phyloP scores from a whole-genome alignment of 2,113 vertebrate genomes.

The Archocentrus centrarchus region DNA sequence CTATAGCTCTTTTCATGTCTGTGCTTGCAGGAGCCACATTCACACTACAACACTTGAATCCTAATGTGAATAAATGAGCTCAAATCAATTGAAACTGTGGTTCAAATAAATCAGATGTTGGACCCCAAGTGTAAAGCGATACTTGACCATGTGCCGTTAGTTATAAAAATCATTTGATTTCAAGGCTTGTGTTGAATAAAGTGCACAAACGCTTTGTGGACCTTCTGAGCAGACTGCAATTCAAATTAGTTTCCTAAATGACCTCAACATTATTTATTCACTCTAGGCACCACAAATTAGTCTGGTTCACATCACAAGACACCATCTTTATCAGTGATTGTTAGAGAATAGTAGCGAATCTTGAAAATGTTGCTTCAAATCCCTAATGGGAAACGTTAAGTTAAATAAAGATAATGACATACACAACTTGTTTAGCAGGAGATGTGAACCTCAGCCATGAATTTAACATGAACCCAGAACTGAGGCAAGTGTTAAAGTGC shows the following conservation, averaged over 20 bases:
- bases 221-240: constrained; percentile 40
- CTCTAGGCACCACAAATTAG: constrained; percentile 11
- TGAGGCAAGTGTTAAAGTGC: not conserved
- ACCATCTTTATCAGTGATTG: constrained; percentile 15
- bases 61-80: constrained; percentile 73
- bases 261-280: constrained; percentile 20
- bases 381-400: not conserved
- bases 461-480: constrained; percentile 9
- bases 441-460: constrained; percentile 22
- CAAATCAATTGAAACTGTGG: constrained; percentile 67
- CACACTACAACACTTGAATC: constrained; percentile 67
- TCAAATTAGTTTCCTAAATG: constrained; percentile 22
- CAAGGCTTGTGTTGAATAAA: constrained; percentile 29
- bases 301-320: constrained; percentile 14
- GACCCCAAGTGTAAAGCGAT: constrained; percentile 32
- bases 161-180: constrained; percentile 57
- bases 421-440: constrained; percentile 5
- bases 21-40: constrained; percentile 66
- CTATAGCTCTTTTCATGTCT: constrained; percentile 75
- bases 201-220: constrained; percentile 25
- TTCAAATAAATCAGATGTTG: constrained; percentile 66
- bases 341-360: constrained; percentile 8
- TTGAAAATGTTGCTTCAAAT: constrained; percentile 11
- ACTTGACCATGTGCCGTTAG: constrained; percentile 48
- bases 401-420: constrained; percentile 9